These are phyloP conservation scores for Thymelicus sylvestris DNA, from an alignment of 2,888 invertebrate genomes.

Conservation along the genomic window DNA sequence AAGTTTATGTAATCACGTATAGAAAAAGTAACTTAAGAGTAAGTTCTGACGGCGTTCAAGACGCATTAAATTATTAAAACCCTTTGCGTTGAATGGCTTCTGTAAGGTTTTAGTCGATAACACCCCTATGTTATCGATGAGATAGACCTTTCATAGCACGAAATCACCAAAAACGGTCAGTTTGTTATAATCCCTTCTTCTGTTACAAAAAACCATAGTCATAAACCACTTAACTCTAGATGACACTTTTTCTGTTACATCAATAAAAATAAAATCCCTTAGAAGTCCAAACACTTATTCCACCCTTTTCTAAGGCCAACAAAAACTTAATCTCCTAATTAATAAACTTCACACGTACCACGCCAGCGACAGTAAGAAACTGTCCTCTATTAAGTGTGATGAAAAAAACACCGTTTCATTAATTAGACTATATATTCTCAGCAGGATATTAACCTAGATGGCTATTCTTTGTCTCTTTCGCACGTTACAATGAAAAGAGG, in stretches of 20 bases:
- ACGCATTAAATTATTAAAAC: too few species aligned
- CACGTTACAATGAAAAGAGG: constrained; percentile 48
- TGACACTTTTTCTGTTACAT: constrained; percentile 1
- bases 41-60: too few species aligned
- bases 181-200: too few species aligned
- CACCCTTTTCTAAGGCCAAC: constrained; percentile 1
- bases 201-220: background rate
- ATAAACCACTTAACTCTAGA: background rate
- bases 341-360: constrained; percentile 41
- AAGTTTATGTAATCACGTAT: too few species aligned
- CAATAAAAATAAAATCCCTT: constrained; percentile 8
- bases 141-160: too few species aligned
- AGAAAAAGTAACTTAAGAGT: too few species aligned
- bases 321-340: constrained; percentile 20
- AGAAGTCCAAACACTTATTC: constrained; percentile 6
- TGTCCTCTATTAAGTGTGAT: constrained; percentile 41
- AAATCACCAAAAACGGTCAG: too few species aligned
- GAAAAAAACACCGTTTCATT: constrained; percentile 56
- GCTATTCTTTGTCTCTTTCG: constrained; percentile 55
- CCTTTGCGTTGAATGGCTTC: too few species aligned
- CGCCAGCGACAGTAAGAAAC: constrained; percentile 41
- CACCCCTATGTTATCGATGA: too few species aligned
- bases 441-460: constrained; percentile 65
- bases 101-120: too few species aligned
- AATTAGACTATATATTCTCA: constrained; percentile 70